These are phyloP conservation scores for Sminthurides bifidus DNA, from an alignment of 1,140 invertebrate genomes.

Conservation along the genomic window DNA sequence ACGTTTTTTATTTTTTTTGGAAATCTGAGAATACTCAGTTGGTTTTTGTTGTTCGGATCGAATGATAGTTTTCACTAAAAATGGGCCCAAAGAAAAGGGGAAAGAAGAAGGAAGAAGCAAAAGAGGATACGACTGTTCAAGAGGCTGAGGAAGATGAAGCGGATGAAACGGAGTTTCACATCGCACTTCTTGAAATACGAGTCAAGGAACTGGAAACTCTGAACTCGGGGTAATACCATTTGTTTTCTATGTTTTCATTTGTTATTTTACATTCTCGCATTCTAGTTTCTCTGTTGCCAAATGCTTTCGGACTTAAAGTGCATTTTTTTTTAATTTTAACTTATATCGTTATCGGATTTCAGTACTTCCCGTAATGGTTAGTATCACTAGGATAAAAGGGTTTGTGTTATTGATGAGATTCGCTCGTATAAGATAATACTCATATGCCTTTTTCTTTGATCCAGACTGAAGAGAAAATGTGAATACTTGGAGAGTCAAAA, in stretches of 20 bases:
- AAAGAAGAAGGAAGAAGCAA: constrained; percentile 23
- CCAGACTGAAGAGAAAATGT: constrained; percentile 25
- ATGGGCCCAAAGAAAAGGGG: constrained; percentile 14
- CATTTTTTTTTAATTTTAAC: not conserved
- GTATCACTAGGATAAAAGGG: not conserved
- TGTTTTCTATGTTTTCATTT: not conserved
- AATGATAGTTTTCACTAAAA: too few relatives aligned
- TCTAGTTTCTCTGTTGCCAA: not conserved
- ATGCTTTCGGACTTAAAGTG: not conserved
- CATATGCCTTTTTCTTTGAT: not conserved
- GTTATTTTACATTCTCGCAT: not conserved
- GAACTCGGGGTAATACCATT: constrained; percentile 21
- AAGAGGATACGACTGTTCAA: not conserved
- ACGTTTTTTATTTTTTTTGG: too few relatives aligned
- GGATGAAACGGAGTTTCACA: constrained; percentile 28
- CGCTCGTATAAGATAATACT: not conserved
- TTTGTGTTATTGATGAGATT: not conserved
- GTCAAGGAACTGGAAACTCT: constrained; percentile 29
- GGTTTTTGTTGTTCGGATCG: too few relatives aligned
- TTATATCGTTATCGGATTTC: not conserved
- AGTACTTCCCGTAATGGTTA: not conserved
- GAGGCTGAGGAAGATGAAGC: constrained; percentile 14
- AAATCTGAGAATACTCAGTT: constrained; percentile 5
- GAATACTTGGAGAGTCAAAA: constrained; percentile 29
- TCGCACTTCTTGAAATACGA: constrained; percentile 25